Percentiles rank a stretch among this genome's conserved stretches.
phyloP scores from a whole-genome alignment of 2,888 invertebrate species.

The Nomada hirtipes region DNA sequence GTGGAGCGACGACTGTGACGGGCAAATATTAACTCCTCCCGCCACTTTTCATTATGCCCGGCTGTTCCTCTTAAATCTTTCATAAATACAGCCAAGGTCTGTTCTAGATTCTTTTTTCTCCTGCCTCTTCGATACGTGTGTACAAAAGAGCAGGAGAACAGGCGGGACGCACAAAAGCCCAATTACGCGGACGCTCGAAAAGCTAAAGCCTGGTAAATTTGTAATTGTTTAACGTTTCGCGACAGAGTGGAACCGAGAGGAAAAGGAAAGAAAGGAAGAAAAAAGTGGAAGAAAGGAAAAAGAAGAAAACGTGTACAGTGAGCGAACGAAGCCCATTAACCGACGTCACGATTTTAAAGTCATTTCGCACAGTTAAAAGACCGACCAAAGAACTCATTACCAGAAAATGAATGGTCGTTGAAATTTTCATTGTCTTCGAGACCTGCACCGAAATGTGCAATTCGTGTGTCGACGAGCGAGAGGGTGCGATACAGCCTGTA shows the following conservation, averaged over 20 bases:
- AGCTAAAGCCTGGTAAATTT: conserved; percentile 49
- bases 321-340: conserved; percentile 42
- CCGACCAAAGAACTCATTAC: conserved; percentile 57
- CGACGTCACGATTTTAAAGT: conserved; percentile 52
- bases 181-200: conserved; percentile 59
- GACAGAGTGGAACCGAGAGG: not conserved
- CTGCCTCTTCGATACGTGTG: conserved; percentile 20
- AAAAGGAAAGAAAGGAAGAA: not conserved
- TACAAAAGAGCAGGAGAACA: conserved; percentile 43
- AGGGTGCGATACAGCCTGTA: not conserved
- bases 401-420: conserved; percentile 57
- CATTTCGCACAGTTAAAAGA: conserved; percentile 56
- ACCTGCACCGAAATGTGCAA: conserved; percentile 47
- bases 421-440: conserved; percentile 61
- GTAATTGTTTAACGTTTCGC: conserved; percentile 60
- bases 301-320: conserved; percentile 22
- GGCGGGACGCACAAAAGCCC: conserved; percentile 51
- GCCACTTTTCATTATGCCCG: conserved; percentile 40
- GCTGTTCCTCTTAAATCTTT: conserved; percentile 52
- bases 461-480: conserved; percentile 35
- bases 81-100: conserved; percentile 43
- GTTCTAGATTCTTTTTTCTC: conserved; percentile 23
- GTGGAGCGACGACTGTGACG: conserved; percentile 10
- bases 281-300: not conserved
- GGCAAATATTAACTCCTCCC: conserved; percentile 53